phyloP scores from a whole-genome alignment of 2,113 vertebrate genomes.

The Dendropsophus ebraccatus region DNA sequence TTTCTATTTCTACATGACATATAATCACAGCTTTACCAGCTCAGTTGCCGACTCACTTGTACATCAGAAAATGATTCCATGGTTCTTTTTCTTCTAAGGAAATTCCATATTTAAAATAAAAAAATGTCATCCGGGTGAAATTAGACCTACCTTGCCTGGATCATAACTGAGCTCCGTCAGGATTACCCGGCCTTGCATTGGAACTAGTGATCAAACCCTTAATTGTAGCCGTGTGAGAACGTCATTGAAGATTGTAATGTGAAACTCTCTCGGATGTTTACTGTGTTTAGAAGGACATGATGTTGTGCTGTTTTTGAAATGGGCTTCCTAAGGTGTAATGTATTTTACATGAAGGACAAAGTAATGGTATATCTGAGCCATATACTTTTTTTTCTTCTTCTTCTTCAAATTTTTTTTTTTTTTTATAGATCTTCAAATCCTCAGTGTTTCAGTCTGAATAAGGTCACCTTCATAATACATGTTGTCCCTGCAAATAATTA shows the following conservation, averaged over 20 bases:
- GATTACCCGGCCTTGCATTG: background rate
- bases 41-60: conserved; percentile 13
- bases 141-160: conserved; percentile 3
- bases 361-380: conserved; percentile 29
- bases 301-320: conserved; percentile 29
- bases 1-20: background rate
- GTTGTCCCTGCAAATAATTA: conserved; percentile 59
- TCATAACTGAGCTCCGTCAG: conserved; percentile 11
- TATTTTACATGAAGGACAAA: conserved; percentile 59
- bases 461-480: conserved; percentile 59
- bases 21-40: background rate
- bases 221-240: conserved; percentile 7
- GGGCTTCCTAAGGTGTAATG: conserved; percentile 47
- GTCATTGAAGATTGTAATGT: background rate
- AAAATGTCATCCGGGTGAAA: background rate
- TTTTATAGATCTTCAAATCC: conserved; percentile 55
- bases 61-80: background rate
- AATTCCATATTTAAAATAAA: background rate
- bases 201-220: background rate
- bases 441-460: conserved; percentile 46
- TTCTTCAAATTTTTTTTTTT: conserved; percentile 37
- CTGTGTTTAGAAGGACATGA: conserved; percentile 17
- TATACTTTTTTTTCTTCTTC: conserved; percentile 27
- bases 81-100: background rate
- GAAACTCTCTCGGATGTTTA: background rate